Evolutionary conservation across 2,113 vertebrate genomes (phyloP), one percentile per base, ranked within the genome.

Genomic region (Pteruthius melanotis): DNA sequence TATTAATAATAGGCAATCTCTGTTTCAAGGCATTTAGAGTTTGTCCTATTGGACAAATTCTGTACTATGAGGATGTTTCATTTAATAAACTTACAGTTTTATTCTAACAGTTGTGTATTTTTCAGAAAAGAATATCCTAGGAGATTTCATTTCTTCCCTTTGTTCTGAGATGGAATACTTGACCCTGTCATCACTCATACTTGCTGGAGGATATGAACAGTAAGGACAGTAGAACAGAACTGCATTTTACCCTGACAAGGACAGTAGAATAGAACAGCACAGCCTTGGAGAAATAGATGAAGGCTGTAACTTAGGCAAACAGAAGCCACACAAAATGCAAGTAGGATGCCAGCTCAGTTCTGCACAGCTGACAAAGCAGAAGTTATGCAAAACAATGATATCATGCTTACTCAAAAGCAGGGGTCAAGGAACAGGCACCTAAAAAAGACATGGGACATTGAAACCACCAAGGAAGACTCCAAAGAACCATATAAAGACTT

Each of bases 101-200:
- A 15, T 40, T 54, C 49, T 63, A 22, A 56, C 20, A 50, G 30
- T 6, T 39, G 3, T 16, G 3, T 21, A 27, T 37, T 83, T 71
- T 89, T 54, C 33, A 54, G 15, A 35, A 71, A 68, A 39, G 1
- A 86, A n/a, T 21, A 56, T 31, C 11, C 11, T 44, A 30, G 13
- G 35, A 44, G 19, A 63, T 68, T 68, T 66, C 1, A 35, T 23
- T 53, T 71, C 54, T 84, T 21, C 6, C 3, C 35, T 60, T 77
- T 81, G 18, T 74, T 77, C 27, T 33, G 37, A 60, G 22, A 82
- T 78, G 24, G 18, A 13, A 65, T 60, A 84, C 21, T 15, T 63
- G 26, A 65, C 24, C 27, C 35, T 22, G 8, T 57, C 61, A 80
- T 39, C 18, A 42, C 39, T 47, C 0, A 0, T 39, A 84, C 39